Conservation (phyloP, 2,888 invertebrate species). For the Synergus umbraculus region DNA sequence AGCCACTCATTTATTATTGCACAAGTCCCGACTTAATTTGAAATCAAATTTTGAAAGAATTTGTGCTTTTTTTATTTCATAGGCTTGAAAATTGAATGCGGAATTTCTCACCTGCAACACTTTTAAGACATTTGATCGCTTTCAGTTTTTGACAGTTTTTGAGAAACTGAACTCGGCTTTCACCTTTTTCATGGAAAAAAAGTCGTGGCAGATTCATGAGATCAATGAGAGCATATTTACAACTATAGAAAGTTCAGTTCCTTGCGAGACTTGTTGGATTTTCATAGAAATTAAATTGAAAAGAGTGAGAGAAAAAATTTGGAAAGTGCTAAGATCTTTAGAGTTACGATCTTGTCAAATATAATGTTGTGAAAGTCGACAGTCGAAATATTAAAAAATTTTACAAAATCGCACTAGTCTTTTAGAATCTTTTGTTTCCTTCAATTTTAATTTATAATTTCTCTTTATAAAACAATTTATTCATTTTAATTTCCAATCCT, state of each 20-base stretch:
- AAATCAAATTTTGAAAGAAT: background rate
- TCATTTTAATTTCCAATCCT: background rate
- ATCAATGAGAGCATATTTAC: constrained; percentile 10
- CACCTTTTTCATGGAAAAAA: background rate
- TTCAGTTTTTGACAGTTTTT: constrained; percentile 2
- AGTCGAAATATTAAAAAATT: too few relatives aligned
- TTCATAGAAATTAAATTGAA: background rate
- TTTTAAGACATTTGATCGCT: constrained; percentile 3
- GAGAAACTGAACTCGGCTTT: background rate
- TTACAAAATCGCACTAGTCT: too few relatives aligned
- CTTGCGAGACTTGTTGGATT: background rate
- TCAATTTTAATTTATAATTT: too few relatives aligned
- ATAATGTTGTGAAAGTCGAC: background rate
- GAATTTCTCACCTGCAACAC: background rate
- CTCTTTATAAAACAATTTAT: too few relatives aligned
- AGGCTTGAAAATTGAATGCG: background rate
- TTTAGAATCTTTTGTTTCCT: too few relatives aligned
- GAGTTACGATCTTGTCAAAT: background rate
- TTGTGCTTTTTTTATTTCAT: background rate
- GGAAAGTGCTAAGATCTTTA: too few relatives aligned
- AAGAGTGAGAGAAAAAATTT: background rate
- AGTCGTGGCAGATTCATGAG: constrained; percentile 27
- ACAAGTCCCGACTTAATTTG: background rate
- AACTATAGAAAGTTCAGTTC: constrained; percentile 9
- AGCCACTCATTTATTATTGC: background rate